Percentiles rank a stretch among this genome's conserved stretches.
Conservation (phyloP, 2,113 vertebrate genomes). For the Gallinago media region DNA sequence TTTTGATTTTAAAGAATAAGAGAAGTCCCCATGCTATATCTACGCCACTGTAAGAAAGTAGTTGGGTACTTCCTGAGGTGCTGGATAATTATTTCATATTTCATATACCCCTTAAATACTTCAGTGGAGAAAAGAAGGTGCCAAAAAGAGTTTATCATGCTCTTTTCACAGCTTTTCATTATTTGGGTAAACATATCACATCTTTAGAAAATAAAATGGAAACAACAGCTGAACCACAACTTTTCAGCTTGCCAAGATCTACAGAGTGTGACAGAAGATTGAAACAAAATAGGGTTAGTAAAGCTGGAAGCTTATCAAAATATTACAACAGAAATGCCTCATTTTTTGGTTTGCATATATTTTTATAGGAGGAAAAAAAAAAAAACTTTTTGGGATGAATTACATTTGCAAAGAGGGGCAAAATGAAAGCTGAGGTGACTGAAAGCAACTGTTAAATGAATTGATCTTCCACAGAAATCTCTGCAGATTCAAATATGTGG, state of each 20-base stretch:
- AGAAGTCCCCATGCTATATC: background rate
- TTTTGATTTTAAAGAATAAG: constrained; percentile 22
- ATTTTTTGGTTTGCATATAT: background rate
- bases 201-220: constrained; percentile 41
- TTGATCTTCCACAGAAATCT: background rate
- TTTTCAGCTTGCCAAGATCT: constrained; percentile 47
- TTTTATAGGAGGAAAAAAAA: background rate
- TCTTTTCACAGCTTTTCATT: constrained; percentile 36
- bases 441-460: background rate
- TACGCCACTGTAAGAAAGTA: background rate
- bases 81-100: background rate
- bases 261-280: constrained; percentile 24
- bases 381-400: background rate
- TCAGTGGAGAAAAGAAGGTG: background rate
- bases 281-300: constrained; percentile 49
- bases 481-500: background rate
- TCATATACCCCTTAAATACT: background rate
- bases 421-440: background rate
- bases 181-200: constrained; percentile 38
- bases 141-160: background rate
- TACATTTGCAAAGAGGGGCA: background rate
- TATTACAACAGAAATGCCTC: background rate
- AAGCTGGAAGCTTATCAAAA: constrained; percentile 37
- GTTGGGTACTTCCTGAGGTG: background rate
- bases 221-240: constrained; percentile 61